Evolutionary conservation across 2,113 vertebrate genomes (phyloP).

Genomic region (Phoenicopterus ruber): DNA sequence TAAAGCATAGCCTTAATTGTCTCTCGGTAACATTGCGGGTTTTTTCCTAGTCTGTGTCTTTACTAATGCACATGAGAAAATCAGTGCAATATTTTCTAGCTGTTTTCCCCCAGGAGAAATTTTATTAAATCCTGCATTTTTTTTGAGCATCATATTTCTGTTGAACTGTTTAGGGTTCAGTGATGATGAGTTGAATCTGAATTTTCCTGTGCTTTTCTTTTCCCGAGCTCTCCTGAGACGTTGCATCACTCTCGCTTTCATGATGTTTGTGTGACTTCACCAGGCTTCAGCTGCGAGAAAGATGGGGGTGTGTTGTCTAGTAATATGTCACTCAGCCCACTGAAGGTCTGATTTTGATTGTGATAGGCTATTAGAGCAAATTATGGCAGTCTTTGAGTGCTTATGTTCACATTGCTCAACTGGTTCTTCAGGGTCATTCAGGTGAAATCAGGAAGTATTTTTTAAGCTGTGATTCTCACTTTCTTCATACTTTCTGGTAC

Average conservation of each 20-base stretch:
- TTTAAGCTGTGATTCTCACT: neutral
- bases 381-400: neutral
- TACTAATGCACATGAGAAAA: neutral
- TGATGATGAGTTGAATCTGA: neutral
- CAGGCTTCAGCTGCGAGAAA: neutral
- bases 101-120: neutral
- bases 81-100: neutral
- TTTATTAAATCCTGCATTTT: neutral
- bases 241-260: neutral
- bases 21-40: rapidly evolving
- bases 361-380: neutral
- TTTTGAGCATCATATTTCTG: neutral
- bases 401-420: neutral
- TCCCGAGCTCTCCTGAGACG: neutral
- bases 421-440: neutral
- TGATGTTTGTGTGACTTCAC: neutral
- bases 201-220: neutral
- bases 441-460: neutral
- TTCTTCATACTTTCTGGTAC: neutral
- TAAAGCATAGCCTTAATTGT: neutral
- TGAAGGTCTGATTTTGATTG: neutral
- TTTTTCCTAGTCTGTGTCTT: neutral
- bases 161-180: neutral
- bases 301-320: neutral
- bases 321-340: neutral